A percentile compares a stretch with the other conserved stretches of the same genome.
Evolutionary conservation across 2,113 vertebrate genomes (phyloP).

Genomic region (Perognathus longimembris): DNA sequence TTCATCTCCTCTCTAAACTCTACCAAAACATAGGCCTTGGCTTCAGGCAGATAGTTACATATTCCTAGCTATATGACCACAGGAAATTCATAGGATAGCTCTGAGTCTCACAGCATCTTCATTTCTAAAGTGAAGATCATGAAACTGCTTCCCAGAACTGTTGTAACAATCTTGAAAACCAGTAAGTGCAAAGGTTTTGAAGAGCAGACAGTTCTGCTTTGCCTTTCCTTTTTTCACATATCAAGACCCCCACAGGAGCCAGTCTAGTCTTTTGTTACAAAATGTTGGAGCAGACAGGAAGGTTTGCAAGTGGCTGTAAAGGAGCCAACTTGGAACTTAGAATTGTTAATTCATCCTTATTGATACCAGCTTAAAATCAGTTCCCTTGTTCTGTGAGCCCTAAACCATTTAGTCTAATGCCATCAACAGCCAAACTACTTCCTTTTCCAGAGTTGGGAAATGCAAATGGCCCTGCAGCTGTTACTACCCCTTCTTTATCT

Average conservation of each 20-base stretch:
- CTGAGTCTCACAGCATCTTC: background rate
- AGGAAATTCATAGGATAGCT: background rate
- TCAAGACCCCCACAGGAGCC: background rate
- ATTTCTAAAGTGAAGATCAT: background rate
- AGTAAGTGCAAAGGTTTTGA: background rate
- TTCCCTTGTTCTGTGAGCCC: background rate
- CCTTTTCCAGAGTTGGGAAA: background rate
- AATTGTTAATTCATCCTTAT: background rate
- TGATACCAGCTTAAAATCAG: background rate
- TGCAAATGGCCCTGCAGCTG: background rate
- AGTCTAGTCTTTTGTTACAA: background rate
- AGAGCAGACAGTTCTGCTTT: background rate
- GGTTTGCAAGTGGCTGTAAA: background rate
- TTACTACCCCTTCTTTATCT: background rate
- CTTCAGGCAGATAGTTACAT: background rate
- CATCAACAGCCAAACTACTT: background rate
- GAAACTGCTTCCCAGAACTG: background rate
- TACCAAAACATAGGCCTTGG: background rate
- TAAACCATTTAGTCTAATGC: background rate
- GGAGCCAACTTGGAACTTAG: background rate
- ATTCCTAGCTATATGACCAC: background rate
- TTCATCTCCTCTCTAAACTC: background rate
- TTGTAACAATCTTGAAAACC: background rate
- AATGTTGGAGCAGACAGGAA: background rate
- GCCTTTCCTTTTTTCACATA: background rate